These are phyloP conservation scores for Aphrocallistes beatrix DNA, from an alignment of 37 sponge, comb jelly and placozoan genomes.

Conservation along the genomic window DNA sequence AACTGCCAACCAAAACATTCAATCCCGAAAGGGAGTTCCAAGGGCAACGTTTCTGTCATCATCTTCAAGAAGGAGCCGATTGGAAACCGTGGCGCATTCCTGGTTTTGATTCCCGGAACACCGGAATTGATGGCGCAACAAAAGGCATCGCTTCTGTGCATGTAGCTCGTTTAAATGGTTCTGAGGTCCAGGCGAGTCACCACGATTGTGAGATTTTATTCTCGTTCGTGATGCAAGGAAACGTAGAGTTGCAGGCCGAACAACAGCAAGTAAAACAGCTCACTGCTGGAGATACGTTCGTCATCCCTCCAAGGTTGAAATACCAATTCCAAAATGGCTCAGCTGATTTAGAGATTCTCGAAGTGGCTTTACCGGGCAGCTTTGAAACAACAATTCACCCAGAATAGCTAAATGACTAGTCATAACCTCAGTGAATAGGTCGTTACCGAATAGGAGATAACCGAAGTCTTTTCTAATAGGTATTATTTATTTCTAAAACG, in stretches of 20 bases:
- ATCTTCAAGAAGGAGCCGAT: background rate
- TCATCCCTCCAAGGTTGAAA: too few relatives aligned
- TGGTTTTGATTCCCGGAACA: background rate
- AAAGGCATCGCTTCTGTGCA: slow-evolving; percentile 3
- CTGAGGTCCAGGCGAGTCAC: background rate
- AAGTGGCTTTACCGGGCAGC: too few relatives aligned
- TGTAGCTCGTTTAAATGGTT: background rate
- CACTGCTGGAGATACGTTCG: slow-evolving; percentile 1
- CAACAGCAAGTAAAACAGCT: background rate
- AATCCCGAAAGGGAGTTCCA: background rate
- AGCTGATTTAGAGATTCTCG: too few relatives aligned
- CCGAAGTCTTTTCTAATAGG: too few relatives aligned
- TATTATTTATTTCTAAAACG: too few relatives aligned
- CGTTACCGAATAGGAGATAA: too few relatives aligned
- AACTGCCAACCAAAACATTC: background rate
- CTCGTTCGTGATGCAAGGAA: background rate
- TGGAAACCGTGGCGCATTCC: background rate
- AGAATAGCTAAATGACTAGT: too few relatives aligned
- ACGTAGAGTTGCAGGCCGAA: background rate
- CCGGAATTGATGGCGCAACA: slow-evolving; percentile 18
- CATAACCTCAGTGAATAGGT: too few relatives aligned
- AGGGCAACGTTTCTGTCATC: slow-evolving; percentile 12
- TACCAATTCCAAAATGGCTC: too few relatives aligned
- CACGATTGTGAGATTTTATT: background rate
- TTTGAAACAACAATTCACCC: too few relatives aligned